phyloP scores from a whole-genome alignment of 2,888 invertebrate genomes.

The Brachycybe producta region DNA sequence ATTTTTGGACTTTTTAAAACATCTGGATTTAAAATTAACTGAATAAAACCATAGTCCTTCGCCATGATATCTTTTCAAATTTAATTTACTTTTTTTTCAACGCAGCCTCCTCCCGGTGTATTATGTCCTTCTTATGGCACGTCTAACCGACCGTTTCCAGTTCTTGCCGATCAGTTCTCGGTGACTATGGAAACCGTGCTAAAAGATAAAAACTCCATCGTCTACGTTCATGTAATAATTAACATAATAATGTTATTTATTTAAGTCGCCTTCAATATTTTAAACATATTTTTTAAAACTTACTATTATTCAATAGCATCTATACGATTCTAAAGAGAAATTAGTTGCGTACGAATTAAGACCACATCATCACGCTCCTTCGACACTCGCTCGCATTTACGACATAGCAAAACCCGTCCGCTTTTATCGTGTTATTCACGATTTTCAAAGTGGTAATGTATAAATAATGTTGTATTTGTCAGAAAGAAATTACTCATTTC shows the following conservation, averaged over 20 bases:
- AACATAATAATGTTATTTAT: no score
- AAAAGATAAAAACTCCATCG: conserved; percentile 3
- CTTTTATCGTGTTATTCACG: conserved; percentile 25
- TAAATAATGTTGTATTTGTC: not conserved
- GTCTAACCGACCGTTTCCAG: conserved; percentile 14
- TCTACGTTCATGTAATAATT: conserved; percentile 20
- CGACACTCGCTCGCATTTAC: conserved; percentile 9
- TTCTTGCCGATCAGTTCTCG: conserved; percentile 22
- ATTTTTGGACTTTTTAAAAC: no score
- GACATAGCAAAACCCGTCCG: conserved; percentile 16
- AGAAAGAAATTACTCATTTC: not conserved
- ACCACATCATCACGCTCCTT: conserved; percentile 20
- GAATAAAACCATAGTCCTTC: no score
- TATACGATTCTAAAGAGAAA: conserved; percentile 21
- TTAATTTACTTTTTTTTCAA: not conserved
- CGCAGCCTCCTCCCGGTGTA: conserved; percentile 19
- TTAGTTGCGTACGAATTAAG: conserved; percentile 20
- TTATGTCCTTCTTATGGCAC: conserved; percentile 16
- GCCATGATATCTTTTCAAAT: no score
- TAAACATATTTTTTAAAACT: conserved; percentile 14
- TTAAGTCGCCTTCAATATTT: no score
- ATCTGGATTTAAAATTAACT: no score
- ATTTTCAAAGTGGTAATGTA: conserved; percentile 25
- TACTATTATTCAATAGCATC: conserved; percentile 13
- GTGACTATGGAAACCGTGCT: conserved; percentile 22